These are phyloP conservation scores for Hymenochirus boettgeri DNA, from an alignment of 2,113 vertebrate genomes.

Conservation along the genomic window DNA sequence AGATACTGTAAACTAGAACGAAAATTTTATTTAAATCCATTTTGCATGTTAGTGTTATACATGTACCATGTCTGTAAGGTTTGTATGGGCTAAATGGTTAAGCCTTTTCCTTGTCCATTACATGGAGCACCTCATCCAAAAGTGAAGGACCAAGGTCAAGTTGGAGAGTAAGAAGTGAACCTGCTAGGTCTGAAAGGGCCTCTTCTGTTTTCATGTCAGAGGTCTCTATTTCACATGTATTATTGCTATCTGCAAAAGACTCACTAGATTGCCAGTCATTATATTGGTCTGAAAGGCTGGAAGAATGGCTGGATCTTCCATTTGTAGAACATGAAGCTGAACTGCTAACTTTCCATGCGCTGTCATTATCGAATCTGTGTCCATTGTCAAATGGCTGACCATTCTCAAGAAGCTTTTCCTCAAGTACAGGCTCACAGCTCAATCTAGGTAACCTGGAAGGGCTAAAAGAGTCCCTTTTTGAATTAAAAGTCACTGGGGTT, in stretches of 20 bases:
- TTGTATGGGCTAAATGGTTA: constrained; percentile 44
- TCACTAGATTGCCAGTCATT: constrained; percentile 81
- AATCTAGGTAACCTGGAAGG: constrained; percentile 65
- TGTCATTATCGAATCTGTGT: constrained; percentile 63
- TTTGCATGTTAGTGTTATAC: not conserved
- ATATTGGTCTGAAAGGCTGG: constrained; percentile 74
- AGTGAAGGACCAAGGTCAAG: constrained; percentile 95
- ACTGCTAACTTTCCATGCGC: constrained; percentile 64
- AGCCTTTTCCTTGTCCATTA: constrained; percentile 87
- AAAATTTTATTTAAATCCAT: not conserved
- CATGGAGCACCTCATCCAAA: constrained; percentile 93
- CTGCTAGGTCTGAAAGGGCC: constrained; percentile 79
- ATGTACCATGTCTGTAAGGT: constrained; percentile 41
- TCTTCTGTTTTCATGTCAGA: constrained; percentile 76
- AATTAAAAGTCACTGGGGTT: constrained; percentile 74
- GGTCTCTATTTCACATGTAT: constrained; percentile 71
- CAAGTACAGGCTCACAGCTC: constrained; percentile 69
- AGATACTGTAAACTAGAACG: constrained; percentile 8
- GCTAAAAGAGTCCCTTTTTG: constrained; percentile 72
- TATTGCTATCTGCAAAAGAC: constrained; percentile 73
- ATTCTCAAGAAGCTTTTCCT: constrained; percentile 66
- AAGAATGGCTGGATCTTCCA: constrained; percentile 66
- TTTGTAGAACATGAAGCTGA: constrained; percentile 62
- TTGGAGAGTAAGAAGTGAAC: constrained; percentile 88
- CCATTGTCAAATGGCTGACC: constrained; percentile 61